Base-by-base conservation (phyloP, 2,113 vertebrate species). In the Oryzias celebensis region DNA sequence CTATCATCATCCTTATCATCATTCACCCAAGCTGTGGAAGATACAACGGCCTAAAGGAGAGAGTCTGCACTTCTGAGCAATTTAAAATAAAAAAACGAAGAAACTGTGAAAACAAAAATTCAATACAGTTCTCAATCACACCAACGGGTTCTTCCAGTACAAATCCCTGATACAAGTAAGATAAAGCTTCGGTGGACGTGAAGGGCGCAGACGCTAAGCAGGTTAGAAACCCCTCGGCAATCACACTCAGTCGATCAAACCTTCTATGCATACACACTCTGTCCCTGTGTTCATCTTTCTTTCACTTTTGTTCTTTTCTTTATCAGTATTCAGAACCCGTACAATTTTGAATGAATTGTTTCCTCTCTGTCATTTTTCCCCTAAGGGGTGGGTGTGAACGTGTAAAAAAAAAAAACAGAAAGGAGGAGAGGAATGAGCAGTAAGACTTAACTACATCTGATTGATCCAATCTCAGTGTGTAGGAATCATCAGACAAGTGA, bases 1-100 rank as follows among this genome's bases (percentile, higher is more conserved):
- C 82, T 73, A 85, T 86, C 86, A 87, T 80, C 82, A 78, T 79
- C 78, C 78, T 65, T 79, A 86, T 84, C 84, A 86, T 83, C 76
- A 75, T 85, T 89, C 81, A 73, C 76, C 73, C 78, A 81, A 79
- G 70, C 84, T 72, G 69, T 77, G 80, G 78, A 83, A 85, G 66
- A 75, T 71, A 76, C 75, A 65, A 69, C 64, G 22, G 68, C 84
- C 77, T 23, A 14, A 24, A 85, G 86, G 80, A 80, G 73, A 62
- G 7, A 65, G 51, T 59, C 75, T 77, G 26, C 54, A 58, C 65
- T 70, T 83, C 79, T 87, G 75, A 88, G 60, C 73, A 16, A 71
- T 65, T 77, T 65, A 52, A 58, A 61, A 74, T 54, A 69, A 81
- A 73, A 57, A 56, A 62, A 74, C 58, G 28, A 5, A 42, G 60